Base-by-base conservation (phyloP, 2,888 invertebrate species). In the Metellina segmentata region DNA sequence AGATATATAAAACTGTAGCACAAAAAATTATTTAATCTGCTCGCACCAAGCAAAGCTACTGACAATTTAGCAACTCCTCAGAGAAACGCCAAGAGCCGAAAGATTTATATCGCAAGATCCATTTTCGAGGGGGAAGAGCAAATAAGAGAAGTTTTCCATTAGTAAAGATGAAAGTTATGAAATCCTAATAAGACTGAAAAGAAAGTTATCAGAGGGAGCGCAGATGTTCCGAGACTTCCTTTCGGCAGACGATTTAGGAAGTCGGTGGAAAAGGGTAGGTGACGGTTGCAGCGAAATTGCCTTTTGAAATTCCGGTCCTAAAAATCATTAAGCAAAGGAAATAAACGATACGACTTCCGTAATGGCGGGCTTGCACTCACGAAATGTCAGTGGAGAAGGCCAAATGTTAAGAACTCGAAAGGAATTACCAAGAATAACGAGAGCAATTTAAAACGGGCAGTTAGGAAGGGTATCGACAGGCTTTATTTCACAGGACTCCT, bases 141-240 rank as follows among this genome's bases (percentile, higher is more conserved):
- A 61, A 78, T 19, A 71, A 75, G 48, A 72, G 72, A 19, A 51
- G n/a, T 71, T 70, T 52, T 82, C 82, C 82, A 82, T 82, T 82
- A 82, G 72, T 72, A 71, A 70, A 82, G 51, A 82, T 72, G 82
- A 82, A 82, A 82, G 71, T 82, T 82, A 82, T 82, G 82, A 82
- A 82, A 82, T 82, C 72, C 82, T 82, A 82, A 82, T 72, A 82
- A 75, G 51, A 19, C 70, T 51, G 82, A 71, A 82, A 81, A 82
- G 48, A 48, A 75, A 82, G 82, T 82, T 82, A 82, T 82, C 82
- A 82, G 70, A 19, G 48, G 81, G n/a, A 48, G 71, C 82, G 72
- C 82, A 72, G 70, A 82, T 72, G 72, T 49, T 82, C 20, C 19
- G 19, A 52, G n/a, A 82, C 34, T 51, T 20, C 70, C 52, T n/a